These are phyloP conservation scores for Isichthys henryi DNA, from an alignment of 2,113 vertebrate species.

Conservation along the genomic window DNA sequence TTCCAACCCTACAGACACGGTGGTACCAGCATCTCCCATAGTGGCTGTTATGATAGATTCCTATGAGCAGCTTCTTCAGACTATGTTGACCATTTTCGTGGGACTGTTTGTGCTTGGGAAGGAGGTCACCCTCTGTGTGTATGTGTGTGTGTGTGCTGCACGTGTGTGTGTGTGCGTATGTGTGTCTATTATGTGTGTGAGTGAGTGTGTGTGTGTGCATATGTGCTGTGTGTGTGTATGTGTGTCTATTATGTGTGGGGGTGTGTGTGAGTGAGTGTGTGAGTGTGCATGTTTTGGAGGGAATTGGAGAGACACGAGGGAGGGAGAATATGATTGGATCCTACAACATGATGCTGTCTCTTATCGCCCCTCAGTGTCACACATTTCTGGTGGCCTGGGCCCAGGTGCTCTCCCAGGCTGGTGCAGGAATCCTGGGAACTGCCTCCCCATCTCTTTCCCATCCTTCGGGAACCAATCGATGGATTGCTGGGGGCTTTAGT, in stretches of 20 bases:
- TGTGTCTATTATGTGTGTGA: constrained; percentile 2
- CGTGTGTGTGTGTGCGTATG: constrained; percentile 7
- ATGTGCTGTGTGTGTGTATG: constrained; percentile 5
- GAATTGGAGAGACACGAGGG: constrained; percentile 17
- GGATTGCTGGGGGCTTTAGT: constrained; percentile 17
- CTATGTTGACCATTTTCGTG: constrained; percentile 50
- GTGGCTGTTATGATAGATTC: constrained; percentile 18
- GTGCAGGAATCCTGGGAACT: constrained; percentile 53
- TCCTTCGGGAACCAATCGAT: constrained; percentile 6
- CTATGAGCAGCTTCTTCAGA: constrained; percentile 29
- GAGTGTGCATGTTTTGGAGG: constrained; percentile 17
- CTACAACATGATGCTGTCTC: constrained; percentile 28
- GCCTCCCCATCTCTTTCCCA: constrained; percentile 53
- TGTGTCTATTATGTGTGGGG: not conserved
- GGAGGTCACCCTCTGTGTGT: constrained; percentile 48
- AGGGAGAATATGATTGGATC: constrained; percentile 26
- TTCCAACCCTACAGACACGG: not conserved
- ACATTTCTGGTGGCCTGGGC: constrained; percentile 19
- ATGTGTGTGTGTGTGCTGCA: constrained; percentile 14
- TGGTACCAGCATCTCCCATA: not conserved
- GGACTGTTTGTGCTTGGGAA: constrained; percentile 54
- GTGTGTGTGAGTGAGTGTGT: not conserved
- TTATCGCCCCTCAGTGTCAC: constrained; percentile 34
- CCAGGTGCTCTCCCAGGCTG: constrained; percentile 54
- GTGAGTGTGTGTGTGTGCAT: constrained; percentile 2